These are phyloP conservation scores for Colius striatus DNA, from an alignment of 2,113 vertebrate species.

Conservation along the genomic window DNA sequence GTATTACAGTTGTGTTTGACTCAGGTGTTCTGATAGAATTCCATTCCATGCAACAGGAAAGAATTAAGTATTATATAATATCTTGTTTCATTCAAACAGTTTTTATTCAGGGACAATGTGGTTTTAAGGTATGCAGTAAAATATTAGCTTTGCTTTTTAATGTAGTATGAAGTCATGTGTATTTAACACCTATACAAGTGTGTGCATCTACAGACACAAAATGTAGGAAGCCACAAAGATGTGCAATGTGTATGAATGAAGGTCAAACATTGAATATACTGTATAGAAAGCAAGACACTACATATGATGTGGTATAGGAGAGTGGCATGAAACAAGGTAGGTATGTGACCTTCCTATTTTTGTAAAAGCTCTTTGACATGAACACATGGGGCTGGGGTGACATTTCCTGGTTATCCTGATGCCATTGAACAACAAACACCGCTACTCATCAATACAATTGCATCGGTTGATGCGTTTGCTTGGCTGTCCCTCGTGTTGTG, in stretches of 20 bases:
- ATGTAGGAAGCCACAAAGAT: background rate
- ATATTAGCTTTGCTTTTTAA: background rate
- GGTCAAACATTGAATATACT: rapidly evolving
- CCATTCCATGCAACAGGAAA: background rate
- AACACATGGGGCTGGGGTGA: conserved; percentile 35
- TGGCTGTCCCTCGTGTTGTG: background rate
- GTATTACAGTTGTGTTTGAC: background rate
- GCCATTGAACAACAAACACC: background rate
- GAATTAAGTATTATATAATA: background rate
- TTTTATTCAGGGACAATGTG: background rate
- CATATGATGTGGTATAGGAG: background rate
- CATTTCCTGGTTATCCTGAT: background rate
- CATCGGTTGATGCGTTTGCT: background rate
- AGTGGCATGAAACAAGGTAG: background rate
- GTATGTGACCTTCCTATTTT: background rate
- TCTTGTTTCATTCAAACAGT: background rate
- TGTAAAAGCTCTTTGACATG: background rate
- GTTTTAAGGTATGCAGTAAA: background rate
- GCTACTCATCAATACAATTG: background rate
- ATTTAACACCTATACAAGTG: background rate
- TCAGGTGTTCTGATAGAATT: background rate
- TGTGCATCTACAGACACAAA: background rate
- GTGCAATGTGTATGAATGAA: background rate
- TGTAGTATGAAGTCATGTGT: rapidly evolving
- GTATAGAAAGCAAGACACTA: background rate